Evolutionary conservation across 1,140 invertebrate species (phyloP), one percentile per base, ranked within the genome.

Genomic region (Drosophila cardini): DNA sequence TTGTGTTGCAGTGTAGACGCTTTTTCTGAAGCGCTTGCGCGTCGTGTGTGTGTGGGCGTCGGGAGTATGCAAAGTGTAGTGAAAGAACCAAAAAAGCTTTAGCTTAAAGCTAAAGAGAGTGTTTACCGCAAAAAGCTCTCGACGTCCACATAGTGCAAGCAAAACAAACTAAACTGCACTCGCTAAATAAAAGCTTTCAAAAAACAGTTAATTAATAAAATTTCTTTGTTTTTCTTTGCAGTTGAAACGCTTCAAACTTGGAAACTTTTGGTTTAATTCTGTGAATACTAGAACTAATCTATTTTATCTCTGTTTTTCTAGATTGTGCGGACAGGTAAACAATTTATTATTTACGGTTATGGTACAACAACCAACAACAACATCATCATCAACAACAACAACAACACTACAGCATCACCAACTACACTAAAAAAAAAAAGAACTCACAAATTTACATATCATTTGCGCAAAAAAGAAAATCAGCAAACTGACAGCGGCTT

Each of bases 1-100:
- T 69, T 78, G 80, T 75, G 85, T 85, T 90, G 76, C 84, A 34
- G 76, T 72, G 84, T 48, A 60, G 84, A 90, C 77, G 85, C 85
- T 87, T 84, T 85, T 75, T 45, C 36, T 13, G 56, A 26, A 56
- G 68, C 76, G 83, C 68, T 69, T 74, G 45, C 61, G 76, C 67
- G 64, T 56, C 61, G 76, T 63, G 64, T 56, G 74, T 62, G 71
- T 11, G 62, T 70, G 50, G 61, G 48, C 18, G 38, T 57, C 18
- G 48, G 21, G 21, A 13, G 11, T 52, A 16, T 32, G 61, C 60
- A 53, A 77, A 73, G 50, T 52, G 58, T 60, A 73, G 62, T 26
- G 21, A 26, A 5, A 26, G 45, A 46, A 21, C 0, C 16, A 2
- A 46, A 73, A 42, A 56, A 68, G 62, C 63, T 70, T 75, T 67